phyloP scores from a whole-genome alignment of 2,797 vertebrate species.

The Eutrigla gurnardus region DNA sequence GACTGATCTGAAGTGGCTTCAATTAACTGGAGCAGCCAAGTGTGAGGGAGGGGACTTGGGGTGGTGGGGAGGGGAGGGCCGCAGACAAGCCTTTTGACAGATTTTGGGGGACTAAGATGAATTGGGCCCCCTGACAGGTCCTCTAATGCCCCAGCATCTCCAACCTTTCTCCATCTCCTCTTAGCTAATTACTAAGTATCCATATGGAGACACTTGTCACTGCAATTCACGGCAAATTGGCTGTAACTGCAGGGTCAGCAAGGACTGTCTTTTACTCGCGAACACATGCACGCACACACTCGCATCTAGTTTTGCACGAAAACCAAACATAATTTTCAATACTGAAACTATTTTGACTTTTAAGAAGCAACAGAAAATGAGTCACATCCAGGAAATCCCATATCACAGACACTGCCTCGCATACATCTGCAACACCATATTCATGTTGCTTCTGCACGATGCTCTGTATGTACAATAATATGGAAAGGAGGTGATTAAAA shows the following conservation, averaged over 20 bases:
- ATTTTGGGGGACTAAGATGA: slow-evolving; percentile 43
- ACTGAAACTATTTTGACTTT: slow-evolving; percentile 31
- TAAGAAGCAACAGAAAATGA: slow-evolving; percentile 19
- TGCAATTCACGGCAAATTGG: slow-evolving; percentile 70
- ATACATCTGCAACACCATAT: slow-evolving; percentile 20
- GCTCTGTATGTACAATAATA: slow-evolving; percentile 23
- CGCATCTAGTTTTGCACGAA: not conserved
- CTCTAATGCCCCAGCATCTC: slow-evolving; percentile 53
- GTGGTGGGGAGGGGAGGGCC: slow-evolving; percentile 16
- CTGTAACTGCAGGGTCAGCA: slow-evolving; percentile 61
- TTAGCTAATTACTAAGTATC: slow-evolving; percentile 72
- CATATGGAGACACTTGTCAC: slow-evolving; percentile 69
- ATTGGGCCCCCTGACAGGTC: slow-evolving; percentile 58
- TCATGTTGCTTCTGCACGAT: slow-evolving; percentile 36
- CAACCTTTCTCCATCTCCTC: slow-evolving; percentile 61
- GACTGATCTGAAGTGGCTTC: slow-evolving; percentile 77
- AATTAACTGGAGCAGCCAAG: slow-evolving; percentile 79
- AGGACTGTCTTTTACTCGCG: slow-evolving; percentile 11
- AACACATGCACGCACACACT: not conserved
- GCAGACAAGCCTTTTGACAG: slow-evolving; percentile 63
- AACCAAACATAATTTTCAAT: slow-evolving; percentile 26
- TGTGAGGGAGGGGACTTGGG: slow-evolving; percentile 64
- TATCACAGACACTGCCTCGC: slow-evolving; percentile 21
- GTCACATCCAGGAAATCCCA: slow-evolving; percentile 29
- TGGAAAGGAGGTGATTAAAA: slow-evolving; percentile 53